Percentiles rank a stretch among this genome's conserved stretches.
Evolutionary conservation across 2,113 vertebrate species (phyloP).

Genomic region (Neomonachus schauinslandi): DNA sequence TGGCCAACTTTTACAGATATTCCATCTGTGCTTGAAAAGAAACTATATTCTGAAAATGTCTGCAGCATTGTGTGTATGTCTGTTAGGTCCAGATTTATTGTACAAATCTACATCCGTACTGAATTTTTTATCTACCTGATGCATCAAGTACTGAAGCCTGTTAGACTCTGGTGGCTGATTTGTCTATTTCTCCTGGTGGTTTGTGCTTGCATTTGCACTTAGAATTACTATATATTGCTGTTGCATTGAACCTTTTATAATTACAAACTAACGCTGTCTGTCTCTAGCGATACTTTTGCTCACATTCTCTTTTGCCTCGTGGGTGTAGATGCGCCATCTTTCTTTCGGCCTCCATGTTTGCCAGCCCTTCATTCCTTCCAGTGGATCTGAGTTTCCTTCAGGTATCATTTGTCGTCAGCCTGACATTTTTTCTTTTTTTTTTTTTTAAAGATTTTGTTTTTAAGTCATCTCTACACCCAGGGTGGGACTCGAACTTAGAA

Average conservation of each 20-base stretch:
- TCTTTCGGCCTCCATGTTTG: rapidly evolving
- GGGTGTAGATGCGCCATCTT: rapidly evolving
- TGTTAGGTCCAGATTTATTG: background rate
- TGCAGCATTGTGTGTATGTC: background rate
- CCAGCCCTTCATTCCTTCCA: background rate
- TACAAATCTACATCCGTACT: no score
- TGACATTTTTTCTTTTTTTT: background rate
- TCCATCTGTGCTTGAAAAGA: background rate
- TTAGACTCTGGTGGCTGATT: rapidly evolving
- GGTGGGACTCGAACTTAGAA: background rate
- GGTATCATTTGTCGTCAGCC: background rate
- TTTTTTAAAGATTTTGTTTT: background rate
- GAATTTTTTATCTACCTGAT: background rate
- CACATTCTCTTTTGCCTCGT: background rate
- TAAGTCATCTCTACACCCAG: background rate
- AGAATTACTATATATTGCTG: rapidly evolving
- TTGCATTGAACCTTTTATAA: background rate
- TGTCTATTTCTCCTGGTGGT: background rate
- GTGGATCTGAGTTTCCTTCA: background rate
- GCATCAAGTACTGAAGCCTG: rapidly evolving
- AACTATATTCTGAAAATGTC: background rate
- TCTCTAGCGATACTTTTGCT: background rate
- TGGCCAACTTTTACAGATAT: background rate
- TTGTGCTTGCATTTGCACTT: rapidly evolving
- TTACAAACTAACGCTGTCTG: no score